Base-by-base conservation (phyloP, 2,888 invertebrate genomes). In the Chloroclystis v-ata region DNA sequence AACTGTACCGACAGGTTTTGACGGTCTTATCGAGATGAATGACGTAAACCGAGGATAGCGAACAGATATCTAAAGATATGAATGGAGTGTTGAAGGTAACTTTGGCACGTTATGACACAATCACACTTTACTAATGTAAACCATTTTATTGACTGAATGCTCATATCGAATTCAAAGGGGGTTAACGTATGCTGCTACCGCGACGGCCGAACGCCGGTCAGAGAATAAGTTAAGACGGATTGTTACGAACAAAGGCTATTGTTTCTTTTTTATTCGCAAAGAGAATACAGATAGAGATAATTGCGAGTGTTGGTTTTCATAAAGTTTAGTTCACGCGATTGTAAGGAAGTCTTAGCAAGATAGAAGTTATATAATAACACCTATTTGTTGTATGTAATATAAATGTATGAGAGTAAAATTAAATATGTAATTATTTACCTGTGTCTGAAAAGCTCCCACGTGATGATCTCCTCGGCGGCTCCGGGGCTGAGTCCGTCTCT, bases 401-500 rank as follows among this genome's bases (percentile, higher is more conserved):
- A 8, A n/a, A 16, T 26, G 43, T 33, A 12, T 39, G 14, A 38
- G 42, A 49, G 37, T 44, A 26, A 46, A 43, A 30, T 35, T 29
- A 39, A 52, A 41, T 25, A 39, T 33, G 43, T 66, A 83, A n/a
- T n/a, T n/a, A n/a, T n/a, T 87, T 89, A 89, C 91, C 91, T 89
- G 89, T 81, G 60, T 87, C 89, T 68, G 88, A 88, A 76, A 79
- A 84, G 77, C 82, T 84, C 73, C 86, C 85, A 63, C 85, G 81
- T 60, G 87, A 78, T 43, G 89, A 82, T 73, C 91, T 89, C 79
- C 91, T 91, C 59, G 91, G 90, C 63, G 92, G 89, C 69, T 91
- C 90, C 64, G 92, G 92, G 63, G 90, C 89, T 61, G 82, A 77
- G 68, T 90, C 91, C 73, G 83, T 86, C 75, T 91, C 91, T 92